Base-by-base conservation (phyloP, 2,888 invertebrate genomes). In the Gymnoscelis rufifasciata region DNA sequence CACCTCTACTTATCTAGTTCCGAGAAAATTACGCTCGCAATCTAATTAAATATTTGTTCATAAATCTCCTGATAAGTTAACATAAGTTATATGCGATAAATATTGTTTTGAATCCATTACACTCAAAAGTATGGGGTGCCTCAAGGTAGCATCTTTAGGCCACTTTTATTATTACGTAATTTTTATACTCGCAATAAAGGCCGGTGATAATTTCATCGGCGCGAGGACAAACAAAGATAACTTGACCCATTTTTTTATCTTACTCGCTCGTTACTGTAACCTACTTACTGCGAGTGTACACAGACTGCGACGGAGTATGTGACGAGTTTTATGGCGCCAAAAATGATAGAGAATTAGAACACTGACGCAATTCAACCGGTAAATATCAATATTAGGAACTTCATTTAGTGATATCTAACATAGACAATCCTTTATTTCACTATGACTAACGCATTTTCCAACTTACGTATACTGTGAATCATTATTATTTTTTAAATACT, bases 181-280 rank as follows among this genome's bases (percentile, higher is more conserved):
- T 64, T 69, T 74, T 80, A 80, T 60, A 79, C 71, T 74, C 83
- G 82, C 78, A 83, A 79, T 83, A 83, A 56, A 56, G 48, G 55
- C 66, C 64, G 56, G 54, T 68, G 83, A 82, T 84, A 83, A 83
- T 86, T 83, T 78, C 82, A 80, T 78, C 71, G 78, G 58, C 69
- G 68, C 86, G 88, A 88, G 88, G 88, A 87, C 88, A 75, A 70
- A 68, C 70, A 62, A 82, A 86, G 88, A 88, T 87, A 84, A 84
- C 87, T 88, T 88, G 88, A 87, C 88, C 88, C 71, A 88, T 88
- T 83, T 88, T 83, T 88, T 87, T 88, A 87, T 86, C 84, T 83
- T 71, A 52, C 66, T 66, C 73, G 67, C 73, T 70, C 74, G 77
- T 75, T 71, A 78, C 75, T 81, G 68, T 84, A 87, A 86, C 88